Base-by-base conservation (phyloP, 2,113 vertebrate species). In the Gallinago media region DNA sequence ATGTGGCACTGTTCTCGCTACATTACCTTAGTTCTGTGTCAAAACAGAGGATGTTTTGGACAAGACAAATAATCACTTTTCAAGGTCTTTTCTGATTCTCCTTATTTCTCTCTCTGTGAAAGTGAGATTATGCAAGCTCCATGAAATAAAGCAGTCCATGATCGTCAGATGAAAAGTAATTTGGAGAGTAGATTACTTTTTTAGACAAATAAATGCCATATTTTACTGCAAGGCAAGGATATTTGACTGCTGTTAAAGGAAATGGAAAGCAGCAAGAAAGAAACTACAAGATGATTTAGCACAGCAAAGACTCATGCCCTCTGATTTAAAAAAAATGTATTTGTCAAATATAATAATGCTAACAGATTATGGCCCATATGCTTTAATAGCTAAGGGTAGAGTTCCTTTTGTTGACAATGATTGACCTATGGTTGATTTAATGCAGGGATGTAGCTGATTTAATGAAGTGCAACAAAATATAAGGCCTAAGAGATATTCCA, bases 151-250 rank as follows among this genome's bases (percentile, higher is more conserved):
- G 7, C 25, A 32, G 36, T 85, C 75, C 31, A 61, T 73, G 73
- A 12, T 82, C 56, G 80, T 79, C 63, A 76, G 47, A 65, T 38
- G 11, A 88, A 75, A 89, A 84, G 44, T 54, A 74, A 70, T 91
- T 89, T 91, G 62, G n/a, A 76, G 16, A 79, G 23, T 8, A 56
- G 31, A 19, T 58, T 82, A 89, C 86, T 77, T 68, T 62, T 92
- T 95, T 85, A 89, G 77, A 88, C 62, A 86, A 94, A 86, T 71
- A 96, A 94, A 91, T 85, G 25, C 5, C 44, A 46, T 61, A 72
- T 68, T 77, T 81, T 82, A 89, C n/a, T 61, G 21, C 31, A 78
- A 85, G 29, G 49, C 70, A 91, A 72, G n/a, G 40, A 62, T 82
- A 76, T 93, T 89, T 85, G 52, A 75, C 70, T 85, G 71, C 74